A percentile compares a stretch with the other conserved stretches of the same genome.
phyloP scores from a whole-genome alignment of 2,888 invertebrate genomes.

The Crocallis elinguaria region DNA sequence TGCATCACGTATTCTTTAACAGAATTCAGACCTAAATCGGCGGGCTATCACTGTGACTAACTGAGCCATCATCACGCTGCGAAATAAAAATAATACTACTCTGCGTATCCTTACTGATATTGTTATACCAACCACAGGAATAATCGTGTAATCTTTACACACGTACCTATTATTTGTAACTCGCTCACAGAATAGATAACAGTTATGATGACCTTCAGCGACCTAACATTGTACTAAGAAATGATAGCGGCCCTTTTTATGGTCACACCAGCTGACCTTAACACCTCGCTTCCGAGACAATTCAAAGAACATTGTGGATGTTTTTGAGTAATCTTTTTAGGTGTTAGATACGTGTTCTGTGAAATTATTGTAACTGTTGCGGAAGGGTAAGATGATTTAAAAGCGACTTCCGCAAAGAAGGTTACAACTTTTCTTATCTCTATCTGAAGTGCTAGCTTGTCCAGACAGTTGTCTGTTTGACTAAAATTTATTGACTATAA shows the following conservation, averaged over 20 bases:
- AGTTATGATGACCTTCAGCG: constrained; percentile 40
- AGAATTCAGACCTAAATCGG: too few relatives aligned
- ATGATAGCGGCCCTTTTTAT: constrained; percentile 47
- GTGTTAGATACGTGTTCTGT: constrained; percentile 21
- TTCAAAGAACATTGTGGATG: constrained; percentile 52
- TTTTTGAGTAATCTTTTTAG: constrained; percentile 5
- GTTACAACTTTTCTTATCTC: too few relatives aligned
- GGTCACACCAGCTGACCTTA: constrained; percentile 36
- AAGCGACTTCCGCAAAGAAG: background rate
- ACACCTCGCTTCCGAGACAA: constrained; percentile 53
- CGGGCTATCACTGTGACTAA: too few relatives aligned
- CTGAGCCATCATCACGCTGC: too few relatives aligned
- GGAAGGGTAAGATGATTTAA: background rate
- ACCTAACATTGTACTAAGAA: constrained; percentile 42
- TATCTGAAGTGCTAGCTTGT: too few relatives aligned
- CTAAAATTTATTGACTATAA: too few relatives aligned
- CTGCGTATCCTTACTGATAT: too few relatives aligned
- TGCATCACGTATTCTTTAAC: too few relatives aligned
- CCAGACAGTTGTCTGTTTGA: too few relatives aligned
- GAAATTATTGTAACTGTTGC: constrained; percentile 23
- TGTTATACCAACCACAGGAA: too few relatives aligned
- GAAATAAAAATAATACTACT: too few relatives aligned
- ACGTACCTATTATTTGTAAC: background rate
- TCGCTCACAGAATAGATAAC: constrained; percentile 10
- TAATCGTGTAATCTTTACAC: background rate